Conservation (phyloP, 1,140 invertebrate species). For the Drosophila takahashii region DNA sequence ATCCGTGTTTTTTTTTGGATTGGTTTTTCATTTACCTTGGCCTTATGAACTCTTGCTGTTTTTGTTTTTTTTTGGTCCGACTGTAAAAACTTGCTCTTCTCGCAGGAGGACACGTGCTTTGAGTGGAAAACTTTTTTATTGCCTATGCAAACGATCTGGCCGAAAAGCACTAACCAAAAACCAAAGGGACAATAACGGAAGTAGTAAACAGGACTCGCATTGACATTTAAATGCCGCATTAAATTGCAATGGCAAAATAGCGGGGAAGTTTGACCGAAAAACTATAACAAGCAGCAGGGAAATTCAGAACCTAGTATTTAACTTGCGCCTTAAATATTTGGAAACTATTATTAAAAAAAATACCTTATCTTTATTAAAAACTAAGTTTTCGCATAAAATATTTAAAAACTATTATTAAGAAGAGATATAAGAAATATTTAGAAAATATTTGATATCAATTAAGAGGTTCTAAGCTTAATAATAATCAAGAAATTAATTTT, state of each 20-base stretch:
- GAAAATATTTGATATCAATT: too few species aligned
- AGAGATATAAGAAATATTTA: too few species aligned
- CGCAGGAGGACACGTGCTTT: slow-evolving; percentile 22
- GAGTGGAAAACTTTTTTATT: slow-evolving; percentile 52
- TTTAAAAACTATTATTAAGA: not conserved
- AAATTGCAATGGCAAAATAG: slow-evolving; percentile 47
- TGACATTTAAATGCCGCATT: slow-evolving; percentile 65
- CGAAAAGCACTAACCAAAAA: slow-evolving; percentile 28
- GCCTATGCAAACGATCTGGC: slow-evolving; percentile 68
- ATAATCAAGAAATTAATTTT: too few species aligned
- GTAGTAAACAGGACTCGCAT: slow-evolving; percentile 22
- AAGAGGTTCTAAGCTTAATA: too few species aligned
- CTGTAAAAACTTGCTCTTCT: slow-evolving; percentile 1
- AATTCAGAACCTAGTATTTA: not conserved
- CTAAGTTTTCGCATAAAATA: not conserved
- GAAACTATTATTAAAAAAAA: too few species aligned
- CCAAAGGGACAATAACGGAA: not conserved
- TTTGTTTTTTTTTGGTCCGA: not conserved
- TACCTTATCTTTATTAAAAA: too few species aligned
- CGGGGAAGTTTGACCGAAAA: slow-evolving; percentile 23
- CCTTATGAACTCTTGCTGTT: slow-evolving; percentile 27
- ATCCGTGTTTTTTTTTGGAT: not conserved
- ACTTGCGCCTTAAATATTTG: too few species aligned
- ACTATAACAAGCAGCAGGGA: not conserved
- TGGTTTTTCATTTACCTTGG: not conserved